Percentiles rank a stretch among this genome's conserved stretches.
Evolutionary conservation across 2,888 invertebrate species (phyloP).

Genomic region (Volucella inflata): DNA sequence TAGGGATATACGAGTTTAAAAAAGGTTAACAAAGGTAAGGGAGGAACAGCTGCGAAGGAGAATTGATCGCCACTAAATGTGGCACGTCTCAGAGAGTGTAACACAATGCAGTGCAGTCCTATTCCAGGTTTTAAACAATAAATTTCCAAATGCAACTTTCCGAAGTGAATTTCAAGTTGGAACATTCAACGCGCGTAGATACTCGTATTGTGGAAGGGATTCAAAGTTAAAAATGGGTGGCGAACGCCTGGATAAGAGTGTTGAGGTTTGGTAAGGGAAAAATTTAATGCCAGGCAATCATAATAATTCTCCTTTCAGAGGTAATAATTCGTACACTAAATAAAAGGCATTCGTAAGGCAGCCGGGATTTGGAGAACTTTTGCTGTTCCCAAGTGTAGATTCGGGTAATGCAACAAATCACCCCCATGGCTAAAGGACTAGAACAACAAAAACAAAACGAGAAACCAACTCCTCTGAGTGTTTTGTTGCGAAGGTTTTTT

Average conservation of each 20-base stretch:
- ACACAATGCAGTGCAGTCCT: slow-evolving; percentile 13
- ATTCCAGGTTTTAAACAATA: slow-evolving; percentile 43
- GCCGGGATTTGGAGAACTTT: slow-evolving; percentile 35
- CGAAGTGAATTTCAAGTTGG: slow-evolving; percentile 50
- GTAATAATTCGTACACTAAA: slow-evolving; percentile 71
- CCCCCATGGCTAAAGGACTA: slow-evolving; percentile 46
- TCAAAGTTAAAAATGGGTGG: slow-evolving; percentile 21
- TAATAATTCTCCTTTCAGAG: slow-evolving; percentile 71
- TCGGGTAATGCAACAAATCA: slow-evolving; percentile 66
- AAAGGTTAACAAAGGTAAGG: slow-evolving; percentile 37
- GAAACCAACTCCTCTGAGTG: slow-evolving; percentile 17
- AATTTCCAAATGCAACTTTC: slow-evolving; percentile 71
- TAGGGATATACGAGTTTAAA: not conserved
- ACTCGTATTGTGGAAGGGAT: slow-evolving; percentile 9
- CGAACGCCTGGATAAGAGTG: not conserved
- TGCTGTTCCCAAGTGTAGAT: slow-evolving; percentile 23
- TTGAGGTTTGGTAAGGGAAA: not conserved
- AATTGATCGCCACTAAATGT: slow-evolving; percentile 65
- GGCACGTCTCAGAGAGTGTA: slow-evolving; percentile 42
- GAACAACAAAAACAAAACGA: slow-evolving; percentile 26
- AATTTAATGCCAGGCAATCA: slow-evolving; percentile 74
- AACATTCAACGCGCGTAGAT: slow-evolving; percentile 48
- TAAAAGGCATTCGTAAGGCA: slow-evolving; percentile 69
- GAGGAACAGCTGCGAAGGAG: slow-evolving; percentile 52
- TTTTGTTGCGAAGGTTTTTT: slow-evolving; percentile 31